Evolutionary conservation across 2,797 vertebrate genomes (phyloP).

Genomic region (Neosalanx taihuensis): DNA sequence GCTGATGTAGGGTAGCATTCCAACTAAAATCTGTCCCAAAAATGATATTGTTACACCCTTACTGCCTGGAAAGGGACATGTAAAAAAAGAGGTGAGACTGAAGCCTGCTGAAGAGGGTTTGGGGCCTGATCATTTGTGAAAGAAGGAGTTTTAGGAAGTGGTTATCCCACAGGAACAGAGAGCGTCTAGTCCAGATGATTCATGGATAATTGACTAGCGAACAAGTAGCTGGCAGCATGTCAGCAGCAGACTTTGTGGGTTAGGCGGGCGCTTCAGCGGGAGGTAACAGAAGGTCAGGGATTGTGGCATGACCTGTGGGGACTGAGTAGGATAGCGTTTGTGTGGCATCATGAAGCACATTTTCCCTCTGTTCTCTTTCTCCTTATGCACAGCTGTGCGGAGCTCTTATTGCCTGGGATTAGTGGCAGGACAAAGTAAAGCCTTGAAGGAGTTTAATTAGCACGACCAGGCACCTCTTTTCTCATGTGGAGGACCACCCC

Average conservation of each 20-base stretch:
- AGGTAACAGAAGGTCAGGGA: slow-evolving; percentile 21
- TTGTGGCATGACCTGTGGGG: slow-evolving; percentile 29
- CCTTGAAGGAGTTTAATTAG: slow-evolving; percentile 74
- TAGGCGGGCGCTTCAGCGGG: slow-evolving; percentile 21
- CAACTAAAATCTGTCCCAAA: slow-evolving; percentile 35
- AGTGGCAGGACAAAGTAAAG: slow-evolving; percentile 59
- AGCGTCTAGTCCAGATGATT: too few relatives aligned
- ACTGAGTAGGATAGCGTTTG: slow-evolving; percentile 35
- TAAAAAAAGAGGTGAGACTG: slow-evolving; percentile 16
- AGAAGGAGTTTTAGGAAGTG: too few relatives aligned
- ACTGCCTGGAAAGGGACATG: not conserved
- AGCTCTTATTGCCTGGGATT: slow-evolving; percentile 54
- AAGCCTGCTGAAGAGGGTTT: not conserved
- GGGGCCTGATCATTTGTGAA: too few relatives aligned
- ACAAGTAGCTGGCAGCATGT: too few relatives aligned
- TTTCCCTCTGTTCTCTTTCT: slow-evolving; percentile 52
- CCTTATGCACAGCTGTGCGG: slow-evolving; percentile 32
- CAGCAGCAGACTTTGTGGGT: too few relatives aligned
- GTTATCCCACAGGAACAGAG: too few relatives aligned
- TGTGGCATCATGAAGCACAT: slow-evolving; percentile 50
- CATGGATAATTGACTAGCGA: slow-evolving; percentile 29
- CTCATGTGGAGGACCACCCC: slow-evolving; percentile 54
- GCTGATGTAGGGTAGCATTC: slow-evolving; percentile 44
- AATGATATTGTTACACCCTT: not conserved
- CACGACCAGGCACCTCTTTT: slow-evolving; percentile 49